Evolutionary conservation across 2,888 invertebrate species (phyloP).

Genomic region (Chloromyia formosa): DNA sequence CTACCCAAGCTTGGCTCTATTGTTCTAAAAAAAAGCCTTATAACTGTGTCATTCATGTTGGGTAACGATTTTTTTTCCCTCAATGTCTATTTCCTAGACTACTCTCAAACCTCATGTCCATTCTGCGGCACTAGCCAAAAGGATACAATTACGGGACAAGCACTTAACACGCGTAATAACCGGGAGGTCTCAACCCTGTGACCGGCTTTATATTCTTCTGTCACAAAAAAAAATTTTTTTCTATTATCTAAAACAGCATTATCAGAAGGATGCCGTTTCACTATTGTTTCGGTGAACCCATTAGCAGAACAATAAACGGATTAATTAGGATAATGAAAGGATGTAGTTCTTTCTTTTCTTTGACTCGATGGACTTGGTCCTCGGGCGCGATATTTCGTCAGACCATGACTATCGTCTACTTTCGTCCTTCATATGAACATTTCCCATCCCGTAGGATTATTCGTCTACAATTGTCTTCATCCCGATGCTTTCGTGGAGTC

Average conservation of each 20-base stretch:
- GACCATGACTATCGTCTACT: background rate
- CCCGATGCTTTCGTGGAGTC: slow-evolving; percentile 5
- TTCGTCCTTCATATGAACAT: too few species aligned
- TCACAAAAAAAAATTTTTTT: slow-evolving; percentile 45
- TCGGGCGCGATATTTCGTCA: slow-evolving; percentile 30
- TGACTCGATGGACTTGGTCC: slow-evolving; percentile 30
- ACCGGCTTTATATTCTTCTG: slow-evolving; percentile 36
- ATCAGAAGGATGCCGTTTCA: slow-evolving; percentile 39
- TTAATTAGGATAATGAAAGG: slow-evolving; percentile 51
- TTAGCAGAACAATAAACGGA: slow-evolving; percentile 51
- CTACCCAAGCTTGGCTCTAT: slow-evolving; percentile 14
- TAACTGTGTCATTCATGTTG: background rate
- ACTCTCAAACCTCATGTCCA: slow-evolving; percentile 15
- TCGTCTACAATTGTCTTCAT: slow-evolving; percentile 2
- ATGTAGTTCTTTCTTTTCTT: slow-evolving; percentile 45
- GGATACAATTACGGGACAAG: slow-evolving; percentile 43
- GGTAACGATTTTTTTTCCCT: background rate
- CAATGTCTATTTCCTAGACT: slow-evolving; percentile 3
- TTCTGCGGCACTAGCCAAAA: slow-evolving; percentile 31
- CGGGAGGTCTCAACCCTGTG: slow-evolving; percentile 42
- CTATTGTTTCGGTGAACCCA: slow-evolving; percentile 49
- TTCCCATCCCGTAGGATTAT: background rate
- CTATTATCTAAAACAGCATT: slow-evolving; percentile 48
- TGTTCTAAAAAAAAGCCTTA: slow-evolving; percentile 7
- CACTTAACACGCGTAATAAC: slow-evolving; percentile 49